A percentile compares a stretch with the other conserved stretches of the same genome.
These are phyloP conservation scores for Ochotona curzoniae DNA, from an alignment of 2,113 vertebrate genomes.

Conservation along the genomic window DNA sequence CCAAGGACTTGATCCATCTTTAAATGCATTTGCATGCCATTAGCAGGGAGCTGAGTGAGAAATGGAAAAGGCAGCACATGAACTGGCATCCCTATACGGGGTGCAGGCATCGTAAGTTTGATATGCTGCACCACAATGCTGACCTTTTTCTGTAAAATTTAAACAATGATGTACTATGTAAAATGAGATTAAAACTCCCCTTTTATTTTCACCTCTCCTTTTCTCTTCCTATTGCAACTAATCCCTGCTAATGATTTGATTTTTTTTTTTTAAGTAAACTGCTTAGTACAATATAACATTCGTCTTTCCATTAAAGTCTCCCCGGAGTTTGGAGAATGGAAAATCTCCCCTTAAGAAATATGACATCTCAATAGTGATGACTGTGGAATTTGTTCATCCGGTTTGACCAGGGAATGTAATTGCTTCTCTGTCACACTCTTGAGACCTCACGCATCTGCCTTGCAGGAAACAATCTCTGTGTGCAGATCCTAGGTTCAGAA, in stretches of 20 bases:
- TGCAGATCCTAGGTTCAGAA: slow-evolving; percentile 12
- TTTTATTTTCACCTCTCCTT: not conserved
- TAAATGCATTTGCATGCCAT: no score
- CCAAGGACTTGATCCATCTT: no score
- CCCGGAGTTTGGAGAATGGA: not conserved
- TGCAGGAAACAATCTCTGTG: not conserved
- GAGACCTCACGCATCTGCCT: not conserved
- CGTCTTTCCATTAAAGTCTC: not conserved
- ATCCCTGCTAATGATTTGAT: not conserved
- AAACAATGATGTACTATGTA: not conserved
- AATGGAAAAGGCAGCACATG: no score
- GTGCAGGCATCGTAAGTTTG: no score
- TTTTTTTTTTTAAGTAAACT: not conserved
- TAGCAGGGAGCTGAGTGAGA: no score
- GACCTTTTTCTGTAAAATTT: slow-evolving; percentile 9
- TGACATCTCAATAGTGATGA: not conserved
- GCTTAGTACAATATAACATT: not conserved
- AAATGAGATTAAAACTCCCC: not conserved
- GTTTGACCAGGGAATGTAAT: slow-evolving; percentile 46
- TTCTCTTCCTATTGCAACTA: not conserved
- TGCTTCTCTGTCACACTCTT: slow-evolving; percentile 20
- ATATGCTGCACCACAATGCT: no score
- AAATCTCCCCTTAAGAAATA: not conserved
- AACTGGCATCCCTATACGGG: no score
- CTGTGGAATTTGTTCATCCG: slow-evolving; percentile 14